Evolutionary conservation across 2,113 vertebrate species (phyloP).

Genomic region (Actenoides hombroni): DNA sequence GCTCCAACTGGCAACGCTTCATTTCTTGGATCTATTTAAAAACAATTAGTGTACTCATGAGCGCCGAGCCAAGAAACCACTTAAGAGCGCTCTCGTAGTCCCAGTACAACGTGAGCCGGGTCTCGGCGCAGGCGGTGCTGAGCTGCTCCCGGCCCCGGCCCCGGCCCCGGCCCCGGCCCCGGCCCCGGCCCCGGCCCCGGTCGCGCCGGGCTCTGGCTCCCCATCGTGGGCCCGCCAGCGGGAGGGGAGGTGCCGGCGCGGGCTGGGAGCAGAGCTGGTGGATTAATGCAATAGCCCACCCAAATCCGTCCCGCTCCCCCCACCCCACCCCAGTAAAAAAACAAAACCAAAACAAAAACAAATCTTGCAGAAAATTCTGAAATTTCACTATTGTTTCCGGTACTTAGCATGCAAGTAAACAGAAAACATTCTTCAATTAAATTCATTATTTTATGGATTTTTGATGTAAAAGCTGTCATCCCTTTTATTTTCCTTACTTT

Average conservation of each 20-base stretch:
- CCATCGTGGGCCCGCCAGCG: not conserved
- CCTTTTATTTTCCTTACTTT: accelerated
- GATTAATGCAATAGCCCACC: too few species aligned
- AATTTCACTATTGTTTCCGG: not conserved
- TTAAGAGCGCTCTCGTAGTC: not conserved
- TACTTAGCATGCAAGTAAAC: not conserved
- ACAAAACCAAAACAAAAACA: not conserved
- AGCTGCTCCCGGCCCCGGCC: not conserved
- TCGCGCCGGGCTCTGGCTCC: not conserved
- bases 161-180: too few species aligned
- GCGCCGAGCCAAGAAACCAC: not conserved
- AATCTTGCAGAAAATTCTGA: not conserved
- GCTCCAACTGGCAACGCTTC: not conserved
- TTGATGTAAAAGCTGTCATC: not conserved
- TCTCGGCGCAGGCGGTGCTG: accelerated
- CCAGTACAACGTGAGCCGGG: not conserved
- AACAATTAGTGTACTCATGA: not conserved
- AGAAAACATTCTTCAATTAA: not conserved
- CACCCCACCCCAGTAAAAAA: accelerated
- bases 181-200: too few species aligned
- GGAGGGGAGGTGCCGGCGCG: too few species aligned
- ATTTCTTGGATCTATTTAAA: not conserved
- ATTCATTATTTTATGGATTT: not conserved
- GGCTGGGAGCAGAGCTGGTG: accelerated
- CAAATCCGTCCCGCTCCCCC: accelerated